These are phyloP conservation scores for Hemibagrus guttatus DNA, from an alignment of 2,797 vertebrate genomes.

Conservation along the genomic window DNA sequence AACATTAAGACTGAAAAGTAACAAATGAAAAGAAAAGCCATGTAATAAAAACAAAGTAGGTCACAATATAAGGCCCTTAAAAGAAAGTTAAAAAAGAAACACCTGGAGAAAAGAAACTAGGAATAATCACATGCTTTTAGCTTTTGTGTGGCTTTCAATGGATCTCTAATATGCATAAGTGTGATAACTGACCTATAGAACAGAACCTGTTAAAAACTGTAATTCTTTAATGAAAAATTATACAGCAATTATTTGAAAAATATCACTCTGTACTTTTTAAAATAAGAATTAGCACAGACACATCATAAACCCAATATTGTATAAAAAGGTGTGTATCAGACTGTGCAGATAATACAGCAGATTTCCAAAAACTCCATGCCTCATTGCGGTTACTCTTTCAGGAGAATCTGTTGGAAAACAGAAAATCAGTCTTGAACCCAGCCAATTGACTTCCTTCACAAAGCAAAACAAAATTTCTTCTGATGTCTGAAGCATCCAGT, in stretches of 20 bases:
- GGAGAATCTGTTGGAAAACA: not conserved
- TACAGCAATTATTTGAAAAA: slow-evolving; percentile 59
- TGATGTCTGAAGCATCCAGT: slow-evolving; percentile 1
- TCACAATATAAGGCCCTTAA: not conserved
- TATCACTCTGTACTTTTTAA: slow-evolving; percentile 54
- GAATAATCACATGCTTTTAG: slow-evolving; percentile 61
- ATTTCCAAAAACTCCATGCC: not conserved
- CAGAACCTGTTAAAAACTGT: slow-evolving; percentile 48
- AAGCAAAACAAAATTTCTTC: not conserved
- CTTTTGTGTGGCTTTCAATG: not conserved
- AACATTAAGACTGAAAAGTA: slow-evolving; percentile 4
- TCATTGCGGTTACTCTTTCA: not conserved
- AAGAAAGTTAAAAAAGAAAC: slow-evolving; percentile 31
- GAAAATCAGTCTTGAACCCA: not conserved
- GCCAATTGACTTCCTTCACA: not conserved
- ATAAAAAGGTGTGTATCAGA: slow-evolving; percentile 15
- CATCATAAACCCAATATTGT: slow-evolving; percentile 48
- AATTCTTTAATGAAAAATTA: slow-evolving; percentile 56
- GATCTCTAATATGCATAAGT: slow-evolving; percentile 60
- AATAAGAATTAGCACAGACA: slow-evolving; percentile 23
- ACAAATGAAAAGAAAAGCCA: not conserved
- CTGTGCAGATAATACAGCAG: not conserved
- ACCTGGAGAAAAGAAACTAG: slow-evolving; percentile 46
- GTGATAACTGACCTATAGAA: slow-evolving; percentile 66
- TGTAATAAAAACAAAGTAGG: not conserved